Conservation (phyloP, 1,140 invertebrate species). For the Drosophila trapezifrons region DNA sequence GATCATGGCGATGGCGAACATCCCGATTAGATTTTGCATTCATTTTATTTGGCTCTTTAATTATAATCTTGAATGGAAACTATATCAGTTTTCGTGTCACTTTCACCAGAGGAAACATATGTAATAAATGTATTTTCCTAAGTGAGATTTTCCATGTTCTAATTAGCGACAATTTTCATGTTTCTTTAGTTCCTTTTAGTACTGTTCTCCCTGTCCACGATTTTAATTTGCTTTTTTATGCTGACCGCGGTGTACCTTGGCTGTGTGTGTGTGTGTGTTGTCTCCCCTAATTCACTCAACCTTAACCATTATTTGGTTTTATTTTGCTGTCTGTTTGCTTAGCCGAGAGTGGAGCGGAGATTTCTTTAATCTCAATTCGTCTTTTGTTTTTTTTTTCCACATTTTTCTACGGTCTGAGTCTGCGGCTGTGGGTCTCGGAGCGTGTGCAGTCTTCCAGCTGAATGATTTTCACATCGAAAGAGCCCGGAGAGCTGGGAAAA, state of each 20-base stretch:
- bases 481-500: constrained; percentile 17
- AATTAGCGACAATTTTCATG: constrained; percentile 68
- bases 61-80: neutral
- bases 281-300: constrained; percentile 49
- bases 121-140: neutral
- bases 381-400: constrained; percentile 14
- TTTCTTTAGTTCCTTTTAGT: constrained; percentile 30
- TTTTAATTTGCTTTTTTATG: constrained; percentile 47
- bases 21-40: constrained; percentile 4
- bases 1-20: constrained; percentile 9
- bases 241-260: constrained; percentile 4
- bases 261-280: constrained; percentile 15
- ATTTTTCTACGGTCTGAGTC: constrained; percentile 10
- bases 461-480: constrained; percentile 71
- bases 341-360: constrained; percentile 30
- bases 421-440: constrained; percentile 17
- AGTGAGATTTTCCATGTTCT: constrained; percentile 41
- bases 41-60: constrained; percentile 15
- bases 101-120: neutral
- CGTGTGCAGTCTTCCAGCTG: constrained; percentile 80
- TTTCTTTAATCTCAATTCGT: constrained; percentile 54
- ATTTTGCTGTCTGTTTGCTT: constrained; percentile 43
- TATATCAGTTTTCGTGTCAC: neutral
- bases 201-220: neutral
- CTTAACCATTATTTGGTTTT: constrained; percentile 61